Evolutionary conservation across 2,113 vertebrate genomes (phyloP).

Genomic region (Oreochromis spilurus): DNA sequence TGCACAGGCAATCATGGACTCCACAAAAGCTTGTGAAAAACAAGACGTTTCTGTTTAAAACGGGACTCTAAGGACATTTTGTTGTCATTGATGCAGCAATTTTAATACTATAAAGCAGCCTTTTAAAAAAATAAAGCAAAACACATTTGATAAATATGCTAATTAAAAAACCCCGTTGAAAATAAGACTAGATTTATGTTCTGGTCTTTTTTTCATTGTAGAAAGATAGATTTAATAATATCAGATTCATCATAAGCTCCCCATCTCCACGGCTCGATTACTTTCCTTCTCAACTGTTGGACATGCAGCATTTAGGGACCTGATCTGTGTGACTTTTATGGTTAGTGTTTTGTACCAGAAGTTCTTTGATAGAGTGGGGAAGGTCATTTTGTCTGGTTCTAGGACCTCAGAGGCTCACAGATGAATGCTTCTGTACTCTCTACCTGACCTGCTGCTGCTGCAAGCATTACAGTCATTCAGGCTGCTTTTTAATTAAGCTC

Average conservation of each 20-base stretch:
- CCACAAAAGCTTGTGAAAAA: not conserved
- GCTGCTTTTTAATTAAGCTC: slow-evolving; percentile 56
- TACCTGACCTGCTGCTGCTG: slow-evolving; percentile 48
- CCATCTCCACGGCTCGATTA: not conserved
- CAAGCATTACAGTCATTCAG: slow-evolving; percentile 26
- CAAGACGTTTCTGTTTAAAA: not conserved
- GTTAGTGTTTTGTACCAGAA: slow-evolving; percentile 31
- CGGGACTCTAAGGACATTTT: not conserved
- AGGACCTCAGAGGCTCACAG: slow-evolving; percentile 53
- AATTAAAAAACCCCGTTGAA: not conserved
- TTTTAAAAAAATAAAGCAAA: not conserved
- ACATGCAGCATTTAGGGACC: not conserved
- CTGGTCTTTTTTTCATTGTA: not conserved
- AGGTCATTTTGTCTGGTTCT: slow-evolving; percentile 49
- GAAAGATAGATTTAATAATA: not conserved
- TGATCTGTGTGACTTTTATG: slow-evolving; percentile 34
- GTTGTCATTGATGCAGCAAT: not conserved
- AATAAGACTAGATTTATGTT: not conserved
- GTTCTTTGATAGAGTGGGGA: slow-evolving; percentile 40
- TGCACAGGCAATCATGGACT: not conserved
- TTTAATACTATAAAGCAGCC: not conserved
- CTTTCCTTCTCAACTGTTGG: not conserved
- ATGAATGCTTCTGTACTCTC: slow-evolving; percentile 51
- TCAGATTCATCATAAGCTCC: not conserved
- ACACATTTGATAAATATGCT: not conserved